Evolutionary conservation across 2,888 invertebrate species (phyloP), one percentile per base, ranked within the genome.

Genomic region (Opisthograptis luteolata): DNA sequence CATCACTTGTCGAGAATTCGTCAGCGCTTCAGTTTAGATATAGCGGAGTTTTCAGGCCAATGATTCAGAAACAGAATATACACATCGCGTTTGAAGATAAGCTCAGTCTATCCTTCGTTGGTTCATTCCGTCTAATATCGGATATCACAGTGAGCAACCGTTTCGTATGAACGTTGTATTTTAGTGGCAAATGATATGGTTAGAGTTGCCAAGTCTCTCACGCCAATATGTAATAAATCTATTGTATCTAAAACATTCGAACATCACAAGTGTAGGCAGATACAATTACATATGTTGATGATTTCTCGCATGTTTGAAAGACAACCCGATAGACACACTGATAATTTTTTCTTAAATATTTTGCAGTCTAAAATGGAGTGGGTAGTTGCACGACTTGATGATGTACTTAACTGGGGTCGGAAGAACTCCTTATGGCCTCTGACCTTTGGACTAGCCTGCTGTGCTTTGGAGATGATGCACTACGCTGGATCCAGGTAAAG

Each of bases 401-500:
- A 99, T 85, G 81, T 99, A 10, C 81, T 99, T 0, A 99, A 99
- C 88, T 99, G 97, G 97, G 96, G 96, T 8, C 92, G 98, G 22
- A 96, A 95, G 83, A 94, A 94, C 70, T 99, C 99, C 0, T 73
- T 99, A 14, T 99, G 99, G 99, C 99, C 99, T 0, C 85, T 99
- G 68, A 99, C 99, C 3, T 99, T 99, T 85, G 99, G 99, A 44
- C 89, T 99, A 60, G 99, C 99, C 0, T 99, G 99, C 79, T 99
- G 99, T 84, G 99, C 99, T 37, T 96, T 99, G 0, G 99, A 99
- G 88, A 99, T 99, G 99, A 99, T 99, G 99, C 99, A 99, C 88
- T 98, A 98, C 60, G 99, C 99, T 53, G 99, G 96, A 9, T 98
- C 99, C 0, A 93, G 99, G 80, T 96, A 73, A 9, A 7, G 0